Conservation (phyloP, 2,113 vertebrate genomes). For the Proteles cristata region DNA sequence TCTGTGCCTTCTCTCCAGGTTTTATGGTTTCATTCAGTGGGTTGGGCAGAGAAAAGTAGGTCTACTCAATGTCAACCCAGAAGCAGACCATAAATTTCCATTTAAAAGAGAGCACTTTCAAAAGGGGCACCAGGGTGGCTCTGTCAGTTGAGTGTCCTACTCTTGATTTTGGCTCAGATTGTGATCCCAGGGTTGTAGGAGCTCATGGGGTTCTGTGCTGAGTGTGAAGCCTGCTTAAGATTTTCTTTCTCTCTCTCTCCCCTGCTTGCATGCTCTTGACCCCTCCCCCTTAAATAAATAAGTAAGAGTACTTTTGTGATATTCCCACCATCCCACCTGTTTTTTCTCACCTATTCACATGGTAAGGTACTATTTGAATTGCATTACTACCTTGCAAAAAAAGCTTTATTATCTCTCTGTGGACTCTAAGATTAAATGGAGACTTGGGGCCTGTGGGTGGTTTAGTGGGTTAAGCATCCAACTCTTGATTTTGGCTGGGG, state of each 20-base stretch:
- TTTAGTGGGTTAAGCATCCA: too few relatives aligned
- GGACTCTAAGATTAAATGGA: neutral
- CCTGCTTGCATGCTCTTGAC: too few relatives aligned
- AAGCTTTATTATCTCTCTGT: neutral
- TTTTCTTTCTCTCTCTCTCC: too few relatives aligned
- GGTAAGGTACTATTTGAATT: neutral
- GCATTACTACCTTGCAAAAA: neutral
- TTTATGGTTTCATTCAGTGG: slow-evolving; percentile 34
- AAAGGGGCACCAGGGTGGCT: too few relatives aligned
- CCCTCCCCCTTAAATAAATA: too few relatives aligned
- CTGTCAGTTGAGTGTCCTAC: too few relatives aligned
- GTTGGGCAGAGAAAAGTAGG: neutral
- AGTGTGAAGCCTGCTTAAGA: too few relatives aligned
- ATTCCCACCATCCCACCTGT: neutral
- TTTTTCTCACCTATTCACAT: neutral
- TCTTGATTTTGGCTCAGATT: too few relatives aligned
- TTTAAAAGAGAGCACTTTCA: neutral
- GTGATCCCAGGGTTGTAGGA: too few relatives aligned
- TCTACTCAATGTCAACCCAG: neutral
- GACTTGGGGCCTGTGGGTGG: neutral
- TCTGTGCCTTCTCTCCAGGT: neutral
- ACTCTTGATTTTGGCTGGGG: too few relatives aligned
- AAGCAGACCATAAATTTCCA: neutral
- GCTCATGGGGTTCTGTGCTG: too few relatives aligned
- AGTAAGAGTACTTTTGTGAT: neutral